Percentiles rank a stretch among this genome's conserved stretches.
phyloP scores from a whole-genome alignment of 2,797 vertebrate genomes.

The Cirrhinus molitorella region DNA sequence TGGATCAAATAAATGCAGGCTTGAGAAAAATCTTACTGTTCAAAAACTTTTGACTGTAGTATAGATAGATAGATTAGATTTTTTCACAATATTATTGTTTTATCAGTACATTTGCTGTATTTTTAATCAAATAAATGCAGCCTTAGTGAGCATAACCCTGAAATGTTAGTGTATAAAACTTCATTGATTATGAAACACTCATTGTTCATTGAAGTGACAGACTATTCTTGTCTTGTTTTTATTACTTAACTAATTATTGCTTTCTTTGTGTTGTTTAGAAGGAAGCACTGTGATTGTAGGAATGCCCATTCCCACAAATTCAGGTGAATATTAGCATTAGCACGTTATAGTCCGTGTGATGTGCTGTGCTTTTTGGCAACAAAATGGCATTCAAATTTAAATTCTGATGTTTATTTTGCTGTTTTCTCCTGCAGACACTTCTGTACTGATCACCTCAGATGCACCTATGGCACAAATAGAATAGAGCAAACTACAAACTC shows the following conservation, averaged over 20 bases:
- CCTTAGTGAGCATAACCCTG: too few species aligned
- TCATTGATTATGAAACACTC: background rate
- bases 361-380: background rate
- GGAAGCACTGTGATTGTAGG: slow-evolving; percentile 38
- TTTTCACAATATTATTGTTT: too few species aligned
- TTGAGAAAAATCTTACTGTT: background rate
- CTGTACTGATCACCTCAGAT: slow-evolving; percentile 72
- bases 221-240: background rate
- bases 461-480: slow-evolving; percentile 26
- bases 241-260: background rate
- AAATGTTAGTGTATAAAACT: too few species aligned
- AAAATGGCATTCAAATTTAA: background rate
- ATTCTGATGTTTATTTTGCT: background rate
- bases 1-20: background rate
- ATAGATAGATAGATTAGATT: too few species aligned
- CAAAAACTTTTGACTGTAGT: too few species aligned
- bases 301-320: slow-evolving; percentile 43
- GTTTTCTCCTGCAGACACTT: slow-evolving; percentile 62
- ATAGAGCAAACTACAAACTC: background rate
- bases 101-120: too few species aligned
- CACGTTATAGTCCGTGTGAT: background rate
- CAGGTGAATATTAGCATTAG: slow-evolving; percentile 15
- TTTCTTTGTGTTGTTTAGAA: slow-evolving; percentile 36
- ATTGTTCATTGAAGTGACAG: too few species aligned
- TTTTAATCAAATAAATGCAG: too few species aligned